A percentile compares a stretch with the other conserved stretches of the same genome.
These are phyloP conservation scores for Dendrolimus punctatus DNA, from an alignment of 1,140 invertebrate genomes.

Conservation along the genomic window DNA sequence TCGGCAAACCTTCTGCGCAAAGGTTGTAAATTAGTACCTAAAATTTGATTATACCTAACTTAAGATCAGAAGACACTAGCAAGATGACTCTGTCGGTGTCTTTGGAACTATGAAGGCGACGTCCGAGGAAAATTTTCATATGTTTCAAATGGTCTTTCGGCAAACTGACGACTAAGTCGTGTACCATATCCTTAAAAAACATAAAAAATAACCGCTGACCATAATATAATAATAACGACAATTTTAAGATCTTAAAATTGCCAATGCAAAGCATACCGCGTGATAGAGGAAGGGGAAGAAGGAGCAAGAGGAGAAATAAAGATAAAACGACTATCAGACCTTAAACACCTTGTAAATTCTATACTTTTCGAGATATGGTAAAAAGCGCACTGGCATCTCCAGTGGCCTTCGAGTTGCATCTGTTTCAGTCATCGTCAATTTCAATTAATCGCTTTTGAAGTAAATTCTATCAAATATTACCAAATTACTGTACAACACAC, in stretches of 20 bases:
- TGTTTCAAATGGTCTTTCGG: conserved; percentile 59
- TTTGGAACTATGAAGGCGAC: conserved; percentile 24
- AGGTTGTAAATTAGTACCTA: too few relatives aligned
- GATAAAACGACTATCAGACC: conserved; percentile 18
- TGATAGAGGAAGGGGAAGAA: background rate
- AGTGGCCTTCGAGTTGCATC: conserved; percentile 49
- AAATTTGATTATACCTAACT: conserved; percentile 17
- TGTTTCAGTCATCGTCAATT: conserved; percentile 51
- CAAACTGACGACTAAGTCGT: conserved; percentile 42
- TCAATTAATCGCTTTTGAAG: background rate
- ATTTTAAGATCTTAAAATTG: background rate
- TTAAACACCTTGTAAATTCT: conserved; percentile 58
- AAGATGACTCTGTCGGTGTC: conserved; percentile 46
- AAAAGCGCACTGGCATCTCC: conserved; percentile 45
- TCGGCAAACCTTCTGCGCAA: too few relatives aligned
- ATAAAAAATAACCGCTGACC: background rate
- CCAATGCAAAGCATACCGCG: background rate
- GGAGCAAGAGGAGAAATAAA: too few relatives aligned
- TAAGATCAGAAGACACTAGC: conserved; percentile 41
- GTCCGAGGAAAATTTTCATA: conserved; percentile 47
- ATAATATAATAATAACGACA: background rate
- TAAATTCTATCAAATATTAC: background rate
- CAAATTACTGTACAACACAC: too few relatives aligned
- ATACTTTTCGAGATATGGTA: conserved; percentile 55
- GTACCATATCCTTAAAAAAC: conserved; percentile 40